These are phyloP conservation scores for Zoanthus solanderi DNA, from an alignment of 92 coral and sea anemone species.

Conservation along the genomic window DNA sequence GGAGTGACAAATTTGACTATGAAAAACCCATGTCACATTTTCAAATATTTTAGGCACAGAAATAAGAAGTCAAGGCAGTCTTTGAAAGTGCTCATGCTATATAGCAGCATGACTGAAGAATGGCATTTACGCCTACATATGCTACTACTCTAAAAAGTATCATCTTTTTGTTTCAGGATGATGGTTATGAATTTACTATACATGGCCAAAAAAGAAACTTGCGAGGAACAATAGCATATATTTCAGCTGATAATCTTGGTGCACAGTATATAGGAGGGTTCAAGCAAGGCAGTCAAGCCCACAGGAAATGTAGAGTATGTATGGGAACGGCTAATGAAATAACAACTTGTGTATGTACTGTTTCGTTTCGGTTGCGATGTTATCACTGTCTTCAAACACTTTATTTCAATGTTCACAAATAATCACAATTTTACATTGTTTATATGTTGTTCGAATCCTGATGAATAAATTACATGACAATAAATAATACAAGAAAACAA, in stretches of 20 bases:
- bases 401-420: too few relatives aligned
- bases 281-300: conserved; percentile 43
- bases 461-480: too few relatives aligned
- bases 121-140: conserved; percentile 2
- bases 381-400: too few relatives aligned
- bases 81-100: neutral
- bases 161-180: conserved; percentile 41
- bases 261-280: conserved; percentile 62
- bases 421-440: too few relatives aligned
- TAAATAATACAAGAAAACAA: too few relatives aligned
- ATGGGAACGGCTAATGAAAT: conserved; percentile 55
- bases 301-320: conserved; percentile 51
- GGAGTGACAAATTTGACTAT: conserved; percentile 7
- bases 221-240: conserved; percentile 53
- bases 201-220: conserved; percentile 26
- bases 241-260: conserved; percentile 57
- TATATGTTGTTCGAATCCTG: too few relatives aligned
- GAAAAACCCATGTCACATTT: conserved; percentile 3
- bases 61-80: conserved; percentile 7
- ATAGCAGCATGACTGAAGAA: conserved; percentile 5
- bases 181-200: conserved; percentile 28
- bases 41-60: conserved; percentile 3
- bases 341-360: conserved; percentile 46
- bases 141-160: neutral
- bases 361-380: too few relatives aligned